Conservation (phyloP, 2,797 vertebrate species). For the Pseudotriccus pelzelni region DNA sequence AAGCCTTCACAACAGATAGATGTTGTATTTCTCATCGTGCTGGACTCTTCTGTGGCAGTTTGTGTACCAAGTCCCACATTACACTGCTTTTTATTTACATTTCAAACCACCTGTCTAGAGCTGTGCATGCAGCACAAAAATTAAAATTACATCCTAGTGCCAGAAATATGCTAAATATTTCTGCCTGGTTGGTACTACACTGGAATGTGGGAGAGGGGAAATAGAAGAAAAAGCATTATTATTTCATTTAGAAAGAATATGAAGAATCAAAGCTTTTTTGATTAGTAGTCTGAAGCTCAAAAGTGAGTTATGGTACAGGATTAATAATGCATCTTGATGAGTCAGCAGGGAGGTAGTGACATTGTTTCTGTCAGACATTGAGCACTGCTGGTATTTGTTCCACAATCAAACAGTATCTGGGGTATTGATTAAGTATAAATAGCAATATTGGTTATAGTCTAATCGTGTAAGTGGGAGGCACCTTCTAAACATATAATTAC, state of each 20-base stretch:
- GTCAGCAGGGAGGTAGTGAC: not conserved
- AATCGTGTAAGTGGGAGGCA: not conserved
- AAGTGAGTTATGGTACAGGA: not conserved
- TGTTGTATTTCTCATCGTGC: not conserved
- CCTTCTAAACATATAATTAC: not conserved
- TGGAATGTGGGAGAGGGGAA: not conserved
- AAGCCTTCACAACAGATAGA: not conserved
- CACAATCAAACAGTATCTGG: not conserved
- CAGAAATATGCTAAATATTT: slow-evolving; percentile 13
- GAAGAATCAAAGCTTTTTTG: not conserved
- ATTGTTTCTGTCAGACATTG: not conserved
- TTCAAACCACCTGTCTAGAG: slow-evolving; percentile 31
- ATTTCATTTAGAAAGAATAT: not conserved
- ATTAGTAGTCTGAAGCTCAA: not conserved
- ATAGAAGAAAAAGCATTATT: not conserved
- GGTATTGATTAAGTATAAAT: not conserved
- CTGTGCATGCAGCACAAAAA: not conserved
- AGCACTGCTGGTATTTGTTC: not conserved
- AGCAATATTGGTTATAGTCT: not conserved
- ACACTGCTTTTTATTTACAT: slow-evolving; percentile 5
- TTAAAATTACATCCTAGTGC: not conserved
- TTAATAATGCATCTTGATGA: not conserved
- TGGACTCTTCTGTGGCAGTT: not conserved
- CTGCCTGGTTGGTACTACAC: not conserved
- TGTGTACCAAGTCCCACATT: not conserved